Base-by-base conservation (phyloP, 1,140 invertebrate species). In the Rhopalosiphum maidis region DNA sequence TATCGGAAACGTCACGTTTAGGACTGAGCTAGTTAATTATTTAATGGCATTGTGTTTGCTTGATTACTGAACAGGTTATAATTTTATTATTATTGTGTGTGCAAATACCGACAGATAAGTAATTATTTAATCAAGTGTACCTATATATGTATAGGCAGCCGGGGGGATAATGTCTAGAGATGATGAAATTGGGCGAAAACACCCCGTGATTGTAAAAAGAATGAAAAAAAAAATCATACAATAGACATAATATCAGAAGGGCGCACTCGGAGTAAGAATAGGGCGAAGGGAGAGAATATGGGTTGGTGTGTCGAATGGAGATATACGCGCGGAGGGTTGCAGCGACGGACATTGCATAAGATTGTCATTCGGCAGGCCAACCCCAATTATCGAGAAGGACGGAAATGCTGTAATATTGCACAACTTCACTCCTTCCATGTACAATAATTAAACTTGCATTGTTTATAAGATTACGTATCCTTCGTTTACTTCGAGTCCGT, bases 361-460 rank as follows among this genome's bases (percentile, higher is more conserved):
- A 90, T 35, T 68, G 89, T 90, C 89, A 60, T 90, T 90, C 89
- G 89, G 89, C 89, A 68, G 55, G 30, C 54, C 89, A 41, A 68
- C 89, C 89, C 89, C 89, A 90, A 90, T 90, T 90, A 90, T 90
- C 89, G 89, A 43, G 37, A 22, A 37, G n/a, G n/a, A 54, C 30
- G 86, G 85, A 87, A 87, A 48, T 15, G 87, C 46, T 35, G 87
- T 55, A 55, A 55, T 55, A 55, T 89, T 89, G 88, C 88, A 37
- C 48, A 55, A 92, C 54, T 23, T 55, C 23, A 54, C 46, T 87
- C 48, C 88, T 55, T 89, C 88, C 35, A 37, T 55, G 22, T 23
- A 55, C 51, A 37, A 55, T 83, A 93, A 93, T 93, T 93, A 93
- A 93, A 93, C 91, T 93, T 30, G 77, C 82, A 93, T 93, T 93